These are phyloP conservation scores for Sebastes itinus DNA, from an alignment of 2,797 vertebrate genomes.

Conservation along the genomic window DNA sequence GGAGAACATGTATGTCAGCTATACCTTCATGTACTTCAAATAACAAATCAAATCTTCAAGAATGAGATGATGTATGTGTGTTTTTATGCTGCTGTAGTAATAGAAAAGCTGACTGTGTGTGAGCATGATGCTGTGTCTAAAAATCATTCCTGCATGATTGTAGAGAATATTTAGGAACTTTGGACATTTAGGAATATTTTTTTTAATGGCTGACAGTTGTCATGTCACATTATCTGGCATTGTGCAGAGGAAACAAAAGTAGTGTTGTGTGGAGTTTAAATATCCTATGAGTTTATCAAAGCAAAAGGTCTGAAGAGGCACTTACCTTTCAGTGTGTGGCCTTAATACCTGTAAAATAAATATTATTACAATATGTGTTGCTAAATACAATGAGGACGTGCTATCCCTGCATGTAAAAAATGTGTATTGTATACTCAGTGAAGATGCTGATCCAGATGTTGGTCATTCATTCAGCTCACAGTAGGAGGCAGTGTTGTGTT, in stretches of 20 bases:
- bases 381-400: neutral
- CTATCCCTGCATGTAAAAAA: neutral
- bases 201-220: neutral
- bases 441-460: neutral
- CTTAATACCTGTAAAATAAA: neutral
- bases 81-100: neutral
- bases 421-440: neutral
- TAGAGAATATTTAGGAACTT: neutral
- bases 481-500: slow-evolving; percentile 73
- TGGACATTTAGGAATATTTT: neutral
- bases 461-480: slow-evolving; percentile 38
- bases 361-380: neutral
- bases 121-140: neutral
- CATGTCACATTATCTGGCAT: neutral
- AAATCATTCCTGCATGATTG: neutral
- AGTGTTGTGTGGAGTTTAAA: neutral
- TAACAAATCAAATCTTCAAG: neutral
- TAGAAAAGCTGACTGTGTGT: neutral
- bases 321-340: neutral
- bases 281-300: neutral
- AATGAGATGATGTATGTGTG: neutral
- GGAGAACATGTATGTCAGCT: neutral
- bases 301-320: neutral
- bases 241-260: neutral
- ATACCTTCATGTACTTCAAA: neutral